Evolutionary conservation across 2,113 vertebrate species (phyloP).

Genomic region (Carollia perspicillata): DNA sequence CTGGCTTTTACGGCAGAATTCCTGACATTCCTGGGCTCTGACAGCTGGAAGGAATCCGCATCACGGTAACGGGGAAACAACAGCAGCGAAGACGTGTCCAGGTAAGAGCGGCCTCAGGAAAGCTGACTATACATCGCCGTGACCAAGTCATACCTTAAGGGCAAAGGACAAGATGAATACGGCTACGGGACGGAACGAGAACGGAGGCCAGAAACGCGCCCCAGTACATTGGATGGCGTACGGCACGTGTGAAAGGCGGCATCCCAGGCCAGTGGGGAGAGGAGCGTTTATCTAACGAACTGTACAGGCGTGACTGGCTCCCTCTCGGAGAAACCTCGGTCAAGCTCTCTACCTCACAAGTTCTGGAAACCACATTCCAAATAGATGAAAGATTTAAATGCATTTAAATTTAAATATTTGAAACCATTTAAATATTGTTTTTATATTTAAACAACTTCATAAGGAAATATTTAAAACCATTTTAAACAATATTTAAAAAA

Average conservation of each 20-base stretch:
- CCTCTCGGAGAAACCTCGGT: not conserved
- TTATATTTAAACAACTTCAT: conserved; percentile 20
- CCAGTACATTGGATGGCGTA: not conserved
- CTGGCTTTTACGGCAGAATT: not conserved
- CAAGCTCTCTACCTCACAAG: not conserved
- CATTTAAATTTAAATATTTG: conserved; percentile 24
- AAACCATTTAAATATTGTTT: not conserved
- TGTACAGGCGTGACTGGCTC: not conserved
- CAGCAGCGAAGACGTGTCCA: not conserved
- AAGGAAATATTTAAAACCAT: conserved; percentile 9
- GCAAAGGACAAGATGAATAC: not conserved
- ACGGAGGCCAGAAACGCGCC: not conserved
- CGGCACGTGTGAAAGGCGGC: not conserved
- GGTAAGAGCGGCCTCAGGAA: not conserved
- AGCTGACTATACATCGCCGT: not conserved
- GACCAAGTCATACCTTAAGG: not conserved
- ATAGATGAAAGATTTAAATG: conserved; percentile 10
- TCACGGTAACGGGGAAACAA: not conserved
- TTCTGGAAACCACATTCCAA: conserved; percentile 42
- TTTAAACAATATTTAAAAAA: conserved; percentile 28
- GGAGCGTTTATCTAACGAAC: not conserved
- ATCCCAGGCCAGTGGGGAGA: not conserved
- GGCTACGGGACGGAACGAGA: not conserved
- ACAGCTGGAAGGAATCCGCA: not conserved
- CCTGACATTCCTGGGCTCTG: not conserved